Conservation (phyloP, 1,140 invertebrate genomes). For the Cydia fagiglandana region DNA sequence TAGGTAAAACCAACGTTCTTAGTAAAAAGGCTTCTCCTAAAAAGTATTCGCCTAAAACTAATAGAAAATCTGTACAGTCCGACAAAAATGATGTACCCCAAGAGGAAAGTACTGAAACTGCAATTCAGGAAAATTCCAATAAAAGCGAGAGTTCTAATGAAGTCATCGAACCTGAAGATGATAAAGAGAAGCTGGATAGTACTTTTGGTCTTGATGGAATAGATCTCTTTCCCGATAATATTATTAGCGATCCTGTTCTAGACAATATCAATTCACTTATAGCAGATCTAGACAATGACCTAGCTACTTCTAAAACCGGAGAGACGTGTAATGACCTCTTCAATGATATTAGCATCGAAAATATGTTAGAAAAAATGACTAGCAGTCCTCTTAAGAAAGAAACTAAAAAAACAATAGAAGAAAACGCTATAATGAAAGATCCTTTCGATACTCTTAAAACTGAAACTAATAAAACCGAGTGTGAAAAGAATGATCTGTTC, state of each 20-base stretch:
- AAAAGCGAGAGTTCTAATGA: constrained; percentile 23
- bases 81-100: neutral
- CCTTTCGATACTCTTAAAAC: constrained; percentile 41
- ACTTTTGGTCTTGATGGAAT: constrained; percentile 57
- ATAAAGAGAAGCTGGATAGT: constrained; percentile 36
- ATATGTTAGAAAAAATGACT: constrained; percentile 25
- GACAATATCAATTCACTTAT: constrained; percentile 70
- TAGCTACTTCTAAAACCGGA: constrained; percentile 51
- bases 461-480: constrained; percentile 13
- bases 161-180: constrained; percentile 17
- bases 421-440: constrained; percentile 47
- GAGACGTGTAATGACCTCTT: constrained; percentile 1
- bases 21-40: constrained; percentile 36
- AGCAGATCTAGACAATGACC: constrained; percentile 65
- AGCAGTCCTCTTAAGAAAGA: constrained; percentile 15
- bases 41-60: neutral
- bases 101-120: neutral
- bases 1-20: constrained; percentile 37
- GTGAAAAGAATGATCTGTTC: constrained; percentile 48
- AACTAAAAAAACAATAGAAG: neutral
- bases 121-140: constrained; percentile 5
- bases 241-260: constrained; percentile 57
- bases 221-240: constrained; percentile 63
- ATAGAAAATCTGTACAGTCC: neutral
- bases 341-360: constrained; percentile 32